Evolutionary conservation across 2,888 invertebrate genomes (phyloP).

Genomic region (Sminthurinus aureus): DNA sequence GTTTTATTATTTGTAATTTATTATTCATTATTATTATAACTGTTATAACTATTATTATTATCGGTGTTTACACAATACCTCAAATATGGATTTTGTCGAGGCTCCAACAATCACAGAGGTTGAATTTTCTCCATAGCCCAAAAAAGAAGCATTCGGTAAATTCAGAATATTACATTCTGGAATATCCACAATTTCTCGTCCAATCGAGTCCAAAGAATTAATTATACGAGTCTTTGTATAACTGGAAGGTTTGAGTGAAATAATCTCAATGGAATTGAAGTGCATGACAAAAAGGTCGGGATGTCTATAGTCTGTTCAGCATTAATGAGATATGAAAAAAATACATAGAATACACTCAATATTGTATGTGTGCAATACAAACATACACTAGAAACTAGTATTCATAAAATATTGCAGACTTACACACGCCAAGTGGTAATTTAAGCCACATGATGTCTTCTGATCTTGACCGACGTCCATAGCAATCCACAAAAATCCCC

Average conservation of each 20-base stretch:
- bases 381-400: not conserved
- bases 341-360: not conserved
- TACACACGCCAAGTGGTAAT: slow-evolving; percentile 78
- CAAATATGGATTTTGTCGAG: slow-evolving; percentile 41
- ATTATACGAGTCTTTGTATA: slow-evolving; percentile 55
- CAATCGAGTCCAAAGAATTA: slow-evolving; percentile 21
- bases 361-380: not conserved
- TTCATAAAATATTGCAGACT: slow-evolving; percentile 52
- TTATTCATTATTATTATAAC: too few relatives aligned
- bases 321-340: not conserved
- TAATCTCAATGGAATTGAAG: slow-evolving; percentile 70
- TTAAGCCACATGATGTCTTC: slow-evolving; percentile 84
- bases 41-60: too few relatives aligned
- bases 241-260: slow-evolving; percentile 62
- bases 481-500: slow-evolving; percentile 85
- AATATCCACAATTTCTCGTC: slow-evolving; percentile 26
- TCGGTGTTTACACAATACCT: slow-evolving; percentile 43
- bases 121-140: slow-evolving; percentile 45
- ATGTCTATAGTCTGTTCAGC: slow-evolving; percentile 69
- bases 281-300: slow-evolving; percentile 84
- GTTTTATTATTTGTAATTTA: too few relatives aligned
- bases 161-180: slow-evolving; percentile 45
- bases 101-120: slow-evolving; percentile 44
- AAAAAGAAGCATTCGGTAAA: slow-evolving; percentile 41
- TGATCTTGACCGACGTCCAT: slow-evolving; percentile 77